Base-by-base conservation (phyloP, 2,797 vertebrate genomes). In the Avahi laniger region DNA sequence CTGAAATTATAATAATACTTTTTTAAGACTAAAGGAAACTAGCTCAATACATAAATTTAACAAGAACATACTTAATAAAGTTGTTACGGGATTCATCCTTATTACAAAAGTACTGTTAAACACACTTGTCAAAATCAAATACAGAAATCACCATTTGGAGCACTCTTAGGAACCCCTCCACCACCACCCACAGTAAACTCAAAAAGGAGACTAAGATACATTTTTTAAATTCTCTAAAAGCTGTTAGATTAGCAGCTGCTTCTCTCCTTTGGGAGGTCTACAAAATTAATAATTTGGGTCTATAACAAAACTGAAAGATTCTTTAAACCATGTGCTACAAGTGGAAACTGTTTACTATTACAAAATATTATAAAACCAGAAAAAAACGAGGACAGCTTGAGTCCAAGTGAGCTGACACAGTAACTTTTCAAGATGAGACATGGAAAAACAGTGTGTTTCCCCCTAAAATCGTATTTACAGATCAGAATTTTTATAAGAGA, bases 51-150 rank as follows among this genome's bases (percentile, higher is more conserved):
- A 57, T 82, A 94, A 88, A 85, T 43, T 50, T 54, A 94, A 38
- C 22, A 97, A 83, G 48, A 89, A 91, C n/a, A 79, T 7, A 63
- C 35, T 41, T 63, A 28, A 79, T 72, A 69, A 54, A 83, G 15
- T 85, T 90, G 67, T 92, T 80, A 82, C 0, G 35, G 33, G 65
- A 96, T 52, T 82, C 22, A 93, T 35, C 28, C 24, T 82, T 96
- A 94, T 85, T 50, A 91, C 22, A 85, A 48, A 94, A 75, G 50
- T 72, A 63, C 26, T 73, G 14, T 78, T 65, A 72, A 94, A 75
- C 48, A 78, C 4, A 76, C 5, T 69, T 48, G 35, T 78, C 46
- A 70, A 95, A 92, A 88, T 93, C 59, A 96, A 93, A 92, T 41
- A 81, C 15, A 94, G 52, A 90, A 90, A 85, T 88, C n/a, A 59